Conservation (phyloP, 2,113 vertebrate species). For the Corythornis vintsioides region DNA sequence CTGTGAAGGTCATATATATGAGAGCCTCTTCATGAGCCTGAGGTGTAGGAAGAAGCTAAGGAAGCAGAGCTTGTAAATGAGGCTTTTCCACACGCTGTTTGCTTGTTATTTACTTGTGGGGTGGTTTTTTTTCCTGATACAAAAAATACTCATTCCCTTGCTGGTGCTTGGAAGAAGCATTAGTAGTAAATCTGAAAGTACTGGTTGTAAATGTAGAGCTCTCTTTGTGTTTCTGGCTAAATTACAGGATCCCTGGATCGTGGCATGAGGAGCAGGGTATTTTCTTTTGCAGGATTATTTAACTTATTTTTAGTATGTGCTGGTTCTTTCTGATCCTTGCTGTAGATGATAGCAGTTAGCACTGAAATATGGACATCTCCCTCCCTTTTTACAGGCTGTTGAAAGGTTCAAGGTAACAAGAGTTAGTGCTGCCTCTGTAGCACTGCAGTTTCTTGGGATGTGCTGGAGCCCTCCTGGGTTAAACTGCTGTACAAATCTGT, state of each 20-base stretch:
- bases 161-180: background rate
- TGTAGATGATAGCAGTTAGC: background rate
- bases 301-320: background rate
- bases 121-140: background rate
- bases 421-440: background rate
- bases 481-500: background rate
- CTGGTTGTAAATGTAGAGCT: background rate
- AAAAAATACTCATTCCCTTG: background rate
- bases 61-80: background rate
- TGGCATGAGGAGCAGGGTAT: background rate
- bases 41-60: background rate
- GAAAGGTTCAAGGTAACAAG: background rate
- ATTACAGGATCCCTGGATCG: background rate
- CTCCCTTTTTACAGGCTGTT: background rate
- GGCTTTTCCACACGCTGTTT: background rate
- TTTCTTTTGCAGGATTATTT: slow-evolving; percentile 5
- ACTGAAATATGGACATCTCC: background rate
- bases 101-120: background rate
- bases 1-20: background rate
- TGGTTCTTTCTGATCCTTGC: background rate
- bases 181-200: background rate
- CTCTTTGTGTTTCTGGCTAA: background rate
- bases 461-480: background rate
- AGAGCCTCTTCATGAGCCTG: background rate
- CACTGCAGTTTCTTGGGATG: background rate